Conservation (phyloP, 2,888 invertebrate genomes). For the Acronicta alni region DNA sequence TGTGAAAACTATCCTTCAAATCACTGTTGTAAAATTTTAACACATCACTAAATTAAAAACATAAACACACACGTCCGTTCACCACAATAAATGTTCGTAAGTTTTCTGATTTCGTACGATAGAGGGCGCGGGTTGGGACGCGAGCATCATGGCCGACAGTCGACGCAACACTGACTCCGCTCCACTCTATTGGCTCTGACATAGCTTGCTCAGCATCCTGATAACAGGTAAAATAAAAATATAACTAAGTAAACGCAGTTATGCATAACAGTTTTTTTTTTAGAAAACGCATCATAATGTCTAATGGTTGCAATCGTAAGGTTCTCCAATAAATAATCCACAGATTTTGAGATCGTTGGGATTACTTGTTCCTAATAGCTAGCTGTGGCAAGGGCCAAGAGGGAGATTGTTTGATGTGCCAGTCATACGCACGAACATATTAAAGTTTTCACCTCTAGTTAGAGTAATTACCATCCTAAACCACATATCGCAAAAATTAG, state of each 20-base stretch:
- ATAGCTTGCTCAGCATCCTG: constrained; percentile 7
- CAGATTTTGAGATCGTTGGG: too few relatives aligned
- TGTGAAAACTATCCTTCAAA: constrained; percentile 6
- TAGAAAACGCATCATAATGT: too few relatives aligned
- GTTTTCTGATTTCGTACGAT: constrained; percentile 36
- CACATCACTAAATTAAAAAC: constrained; percentile 38
- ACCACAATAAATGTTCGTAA: constrained; percentile 32
- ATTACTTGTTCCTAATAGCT: too few relatives aligned
- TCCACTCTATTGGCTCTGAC: constrained; percentile 8
- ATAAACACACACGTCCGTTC: constrained; percentile 21
- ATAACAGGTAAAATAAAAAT: constrained; percentile 25
- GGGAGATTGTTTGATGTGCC: too few relatives aligned
- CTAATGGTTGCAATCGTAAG: too few relatives aligned
- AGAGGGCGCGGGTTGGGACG: constrained; percentile 3
- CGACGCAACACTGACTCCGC: constrained; percentile 28
- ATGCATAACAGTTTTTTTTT: not conserved
- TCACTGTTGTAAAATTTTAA: constrained; percentile 20
- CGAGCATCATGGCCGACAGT: constrained; percentile 28
- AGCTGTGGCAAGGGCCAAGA: too few relatives aligned
- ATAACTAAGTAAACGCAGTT: constrained; percentile 14
- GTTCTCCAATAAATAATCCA: too few relatives aligned
- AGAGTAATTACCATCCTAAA: too few relatives aligned
- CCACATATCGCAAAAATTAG: too few relatives aligned
- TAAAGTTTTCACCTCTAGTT: too few relatives aligned
- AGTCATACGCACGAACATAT: too few relatives aligned